Conservation (phyloP, 2,888 invertebrate species). For the Tiliacea citrago region DNA sequence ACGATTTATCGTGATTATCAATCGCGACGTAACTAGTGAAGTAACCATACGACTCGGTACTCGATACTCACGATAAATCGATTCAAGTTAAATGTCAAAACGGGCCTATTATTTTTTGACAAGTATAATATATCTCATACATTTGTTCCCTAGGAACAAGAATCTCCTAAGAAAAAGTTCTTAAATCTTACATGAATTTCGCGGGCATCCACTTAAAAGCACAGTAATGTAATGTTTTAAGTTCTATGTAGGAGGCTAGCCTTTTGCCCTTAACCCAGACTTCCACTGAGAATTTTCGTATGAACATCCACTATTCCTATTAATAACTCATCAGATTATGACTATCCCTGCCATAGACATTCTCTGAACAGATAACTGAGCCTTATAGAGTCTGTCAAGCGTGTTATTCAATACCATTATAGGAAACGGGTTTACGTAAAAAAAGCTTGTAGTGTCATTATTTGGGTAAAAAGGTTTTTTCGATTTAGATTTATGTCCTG, state of each 20-base stretch:
- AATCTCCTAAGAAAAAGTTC: no score
- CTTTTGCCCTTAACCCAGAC: background rate
- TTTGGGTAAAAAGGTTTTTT: constrained; percentile 41
- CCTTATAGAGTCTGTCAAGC: constrained; percentile 35
- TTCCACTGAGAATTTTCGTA: background rate
- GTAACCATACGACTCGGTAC: no score
- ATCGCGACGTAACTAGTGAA: no score
- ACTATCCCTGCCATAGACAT: constrained; percentile 8
- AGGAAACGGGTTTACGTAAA: constrained; percentile 47
- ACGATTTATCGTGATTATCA: no score
- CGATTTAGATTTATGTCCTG: constrained; percentile 41
- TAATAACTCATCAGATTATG: constrained; percentile 23
- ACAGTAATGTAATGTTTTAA: background rate
- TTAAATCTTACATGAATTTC: no score
- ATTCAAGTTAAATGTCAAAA: no score
- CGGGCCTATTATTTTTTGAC: no score
- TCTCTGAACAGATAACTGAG: constrained; percentile 14
- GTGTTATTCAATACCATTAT: constrained; percentile 51
- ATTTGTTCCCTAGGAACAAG: no score
- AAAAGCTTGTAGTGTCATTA: constrained; percentile 35
- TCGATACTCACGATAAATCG: no score
- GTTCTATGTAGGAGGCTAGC: background rate
- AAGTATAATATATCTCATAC: no score
- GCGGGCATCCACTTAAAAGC: no score
- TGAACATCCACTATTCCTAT: background rate